Conservation (phyloP, 2,113 vertebrate species). For the Dasypus novemcinctus region DNA sequence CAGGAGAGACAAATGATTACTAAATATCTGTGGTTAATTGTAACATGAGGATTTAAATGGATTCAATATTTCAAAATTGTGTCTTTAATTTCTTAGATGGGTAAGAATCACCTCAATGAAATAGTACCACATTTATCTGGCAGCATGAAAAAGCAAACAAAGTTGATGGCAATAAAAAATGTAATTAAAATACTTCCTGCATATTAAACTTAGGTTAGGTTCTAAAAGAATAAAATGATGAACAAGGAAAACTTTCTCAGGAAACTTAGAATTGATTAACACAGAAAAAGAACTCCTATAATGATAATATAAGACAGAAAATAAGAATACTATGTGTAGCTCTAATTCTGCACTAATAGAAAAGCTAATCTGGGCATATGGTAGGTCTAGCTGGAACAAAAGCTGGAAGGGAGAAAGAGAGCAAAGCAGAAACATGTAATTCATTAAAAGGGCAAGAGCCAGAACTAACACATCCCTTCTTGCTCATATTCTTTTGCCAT, state of each 20-base stretch:
- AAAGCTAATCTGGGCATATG: background rate
- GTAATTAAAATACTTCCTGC: background rate
- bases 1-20: conserved; percentile 15
- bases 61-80: conserved; percentile 56
- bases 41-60: conserved; percentile 46
- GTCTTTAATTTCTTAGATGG: conserved; percentile 23
- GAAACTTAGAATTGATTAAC: background rate
- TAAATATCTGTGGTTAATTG: conserved; percentile 20
- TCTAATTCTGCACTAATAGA: background rate
- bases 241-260: background rate
- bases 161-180: background rate
- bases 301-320: background rate
- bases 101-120: conserved; percentile 22
- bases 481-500: background rate
- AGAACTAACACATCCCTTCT: too few species aligned
- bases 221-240: background rate
- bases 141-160: background rate
- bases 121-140: background rate
- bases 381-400: background rate
- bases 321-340: background rate
- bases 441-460: background rate
- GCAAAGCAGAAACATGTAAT: background rate
- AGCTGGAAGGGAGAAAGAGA: background rate
- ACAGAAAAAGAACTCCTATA: background rate
- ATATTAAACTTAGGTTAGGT: background rate